A percentile compares a stretch with the other conserved stretches of the same genome.
These are phyloP conservation scores for Coelogynopora nodosa DNA, from an alignment of 2,888 invertebrate species.

Conservation along the genomic window DNA sequence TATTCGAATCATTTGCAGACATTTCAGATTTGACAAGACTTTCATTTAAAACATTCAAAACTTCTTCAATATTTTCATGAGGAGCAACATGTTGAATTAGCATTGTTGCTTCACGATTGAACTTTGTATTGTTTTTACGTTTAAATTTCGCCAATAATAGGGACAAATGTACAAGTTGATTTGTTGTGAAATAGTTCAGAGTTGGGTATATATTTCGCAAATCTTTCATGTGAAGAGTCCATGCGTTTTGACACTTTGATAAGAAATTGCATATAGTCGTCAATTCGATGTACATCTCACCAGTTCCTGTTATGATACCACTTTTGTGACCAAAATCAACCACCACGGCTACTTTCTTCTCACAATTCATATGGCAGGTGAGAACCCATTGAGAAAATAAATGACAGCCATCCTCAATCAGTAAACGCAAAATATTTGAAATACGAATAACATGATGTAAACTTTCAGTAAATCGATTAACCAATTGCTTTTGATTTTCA, in stretches of 20 bases:
- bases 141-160: not conserved
- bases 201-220: not conserved
- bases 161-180: not conserved
- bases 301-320: not conserved
- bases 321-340: not conserved
- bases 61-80: not conserved
- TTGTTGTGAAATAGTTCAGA: conserved; percentile 17
- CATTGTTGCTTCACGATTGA: not conserved
- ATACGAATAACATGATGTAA: not conserved
- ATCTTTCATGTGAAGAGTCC: not conserved
- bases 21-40: not conserved
- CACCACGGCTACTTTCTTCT: not conserved
- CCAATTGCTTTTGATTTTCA: not conserved
- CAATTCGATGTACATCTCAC: not conserved
- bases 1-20: not conserved
- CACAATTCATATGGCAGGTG: not conserved
- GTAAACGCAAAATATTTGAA: not conserved
- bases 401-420: not conserved
- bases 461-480: not conserved
- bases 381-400: not conserved
- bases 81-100: not conserved
- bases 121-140: not conserved
- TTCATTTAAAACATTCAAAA: not conserved
- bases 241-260: not conserved
- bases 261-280: not conserved